These are phyloP conservation scores for Oreochromis aureus DNA, from an alignment of 2,113 vertebrate species.

Conservation along the genomic window DNA sequence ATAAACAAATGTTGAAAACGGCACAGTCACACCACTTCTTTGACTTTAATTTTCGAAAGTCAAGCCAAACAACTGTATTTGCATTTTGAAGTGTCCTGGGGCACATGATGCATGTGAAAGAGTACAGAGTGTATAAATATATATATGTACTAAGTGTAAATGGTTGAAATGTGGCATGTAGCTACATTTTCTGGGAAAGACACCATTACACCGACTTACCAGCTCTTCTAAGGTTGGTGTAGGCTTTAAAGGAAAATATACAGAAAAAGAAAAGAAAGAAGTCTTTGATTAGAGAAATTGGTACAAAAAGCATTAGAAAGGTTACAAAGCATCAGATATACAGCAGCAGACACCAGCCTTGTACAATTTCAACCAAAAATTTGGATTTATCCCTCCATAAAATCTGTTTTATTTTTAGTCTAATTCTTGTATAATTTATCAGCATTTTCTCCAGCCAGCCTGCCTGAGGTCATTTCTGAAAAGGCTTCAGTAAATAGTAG, in stretches of 20 bases:
- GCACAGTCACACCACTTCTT: not conserved
- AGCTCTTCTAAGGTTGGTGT: constrained; percentile 84
- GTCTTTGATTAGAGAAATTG: constrained; percentile 54
- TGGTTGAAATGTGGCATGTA: not conserved
- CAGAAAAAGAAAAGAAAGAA: constrained; percentile 66
- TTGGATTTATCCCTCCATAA: not conserved
- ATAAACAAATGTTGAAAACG: not conserved
- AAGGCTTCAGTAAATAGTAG: not conserved
- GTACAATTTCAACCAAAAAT: not conserved
- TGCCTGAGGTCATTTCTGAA: not conserved
- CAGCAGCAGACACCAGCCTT: not conserved
- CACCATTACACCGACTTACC: constrained; percentile 78
- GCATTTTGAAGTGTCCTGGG: not conserved
- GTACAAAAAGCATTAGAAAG: not conserved
- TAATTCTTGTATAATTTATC: not conserved
- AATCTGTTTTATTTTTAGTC: not conserved
- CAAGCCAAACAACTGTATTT: not conserved
- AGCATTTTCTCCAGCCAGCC: not conserved
- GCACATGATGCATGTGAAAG: not conserved
- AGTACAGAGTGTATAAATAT: not conserved
- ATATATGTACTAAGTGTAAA: not conserved
- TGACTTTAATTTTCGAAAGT: not conserved
- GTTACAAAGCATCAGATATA: not conserved
- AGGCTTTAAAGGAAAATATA: constrained; percentile 80
- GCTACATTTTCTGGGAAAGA: not conserved